Evolutionary conservation across 2,888 invertebrate genomes (phyloP), one percentile per base, ranked within the genome.

Genomic region (Callyntrura sp.): DNA sequence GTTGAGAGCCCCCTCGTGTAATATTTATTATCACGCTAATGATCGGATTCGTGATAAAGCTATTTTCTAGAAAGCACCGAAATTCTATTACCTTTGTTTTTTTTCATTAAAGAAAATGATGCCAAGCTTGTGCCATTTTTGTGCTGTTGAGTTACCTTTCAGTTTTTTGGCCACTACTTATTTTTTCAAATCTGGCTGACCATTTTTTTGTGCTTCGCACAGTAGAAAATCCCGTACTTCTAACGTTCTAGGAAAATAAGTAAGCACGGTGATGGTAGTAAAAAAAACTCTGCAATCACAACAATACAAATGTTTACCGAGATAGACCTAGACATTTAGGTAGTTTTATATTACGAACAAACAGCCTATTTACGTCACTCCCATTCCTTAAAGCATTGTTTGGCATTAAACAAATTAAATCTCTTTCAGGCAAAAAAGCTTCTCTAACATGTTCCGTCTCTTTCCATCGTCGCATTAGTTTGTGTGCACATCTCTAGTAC

Each of bases 31-130:
- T 57, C 57, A n/a, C n/a, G 14, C 57, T 62, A 25, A 11, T n/a
- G 68, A 20, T 73, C 48, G 48, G 8, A 6, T 48, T 45, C 73
- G 45, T 73, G 73, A 73, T 45, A 73, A 45, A 73, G 48, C 48
- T 48, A 73, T 73, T 45, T 48, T 48, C 20, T 12, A 6, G n/a
- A 17, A 73, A 8, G 45, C 73, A 73, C 43, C 20, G 73, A 73
- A 45, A 73, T 20, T 73, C 73, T 45, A 73, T 73, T 73, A 73
- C 45, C 6, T 11, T 48, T 68, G 25, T 4, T 65, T 35, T 12
- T 14, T 28, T 60, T 60, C 11, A 65, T 17, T 23, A 62, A 9
- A 62, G 25, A 20, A 20, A 35, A 35, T 17, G 43, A 17, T 68
- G 68, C 68, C 68, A 68, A 68, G 35, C 35, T 35, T 23, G 35